Base-by-base conservation (phyloP, 2,113 vertebrate species). In the Antechinus flavipes region DNA sequence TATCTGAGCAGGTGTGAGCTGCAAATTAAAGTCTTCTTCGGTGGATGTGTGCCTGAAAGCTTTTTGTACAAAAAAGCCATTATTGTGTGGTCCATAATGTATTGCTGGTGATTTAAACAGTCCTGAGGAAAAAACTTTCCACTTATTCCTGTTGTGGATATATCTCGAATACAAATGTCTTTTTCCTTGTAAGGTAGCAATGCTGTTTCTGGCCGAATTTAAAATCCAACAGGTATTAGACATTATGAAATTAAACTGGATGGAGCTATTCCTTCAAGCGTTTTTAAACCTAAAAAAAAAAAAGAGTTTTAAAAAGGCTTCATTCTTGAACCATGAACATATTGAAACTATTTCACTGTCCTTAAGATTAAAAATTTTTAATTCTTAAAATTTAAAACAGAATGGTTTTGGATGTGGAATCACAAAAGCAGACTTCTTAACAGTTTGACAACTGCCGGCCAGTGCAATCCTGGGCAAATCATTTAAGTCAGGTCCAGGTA, bases 1-100 rank as follows among this genome's bases (percentile, higher is more conserved):
- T 92, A 99, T 98, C 96, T 99, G 99, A 0, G 99, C 97, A 0
- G 98, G 98, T 93, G 98, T 99, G 46, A 99, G 94, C 93, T 99
- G 99, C 94, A 99, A 99, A 89, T 99, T 98, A 26, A 99, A 97
- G 53, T 99, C 98, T 90, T 98, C 98, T 53, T 98, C 98, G 0
- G 99, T 99, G 4, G 98, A 99, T 2, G 98, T 99, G 94, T 99
- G 99, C 27, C 98, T 98, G 91, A 97, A 98, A 8, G 98, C 98
- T 96, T 97, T 98, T 16, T n/a, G 95, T 16, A 97, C 68, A 47
- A 94, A 93, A 24, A 98, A 93, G 56, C 52, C 0, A 4, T 30
- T 92, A 56, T 68, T n/a, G 0, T 50, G 50, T 47, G 25, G 14
- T 46, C 42, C 84, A 54, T 94, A 97, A 95, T 90, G 97, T 26